A percentile compares a stretch with the other conserved stretches of the same genome.
Evolutionary conservation across 2,113 vertebrate genomes (phyloP).

Genomic region (Leucosticte australis): DNA sequence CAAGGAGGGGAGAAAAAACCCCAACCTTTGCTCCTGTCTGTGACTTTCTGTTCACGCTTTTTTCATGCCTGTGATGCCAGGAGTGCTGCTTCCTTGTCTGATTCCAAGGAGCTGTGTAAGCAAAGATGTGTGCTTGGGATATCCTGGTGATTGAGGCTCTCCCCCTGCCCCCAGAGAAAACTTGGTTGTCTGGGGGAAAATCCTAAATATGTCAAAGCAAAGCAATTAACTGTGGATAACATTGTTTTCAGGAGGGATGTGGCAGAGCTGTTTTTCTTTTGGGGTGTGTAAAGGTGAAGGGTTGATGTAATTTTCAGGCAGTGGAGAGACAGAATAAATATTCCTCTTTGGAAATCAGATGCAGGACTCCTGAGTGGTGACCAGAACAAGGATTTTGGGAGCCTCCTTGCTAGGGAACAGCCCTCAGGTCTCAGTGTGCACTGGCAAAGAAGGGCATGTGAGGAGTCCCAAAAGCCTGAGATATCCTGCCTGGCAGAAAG

Average conservation of each 20-base stretch:
- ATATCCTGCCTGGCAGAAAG: accelerated
- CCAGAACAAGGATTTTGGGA: not conserved
- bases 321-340: not conserved
- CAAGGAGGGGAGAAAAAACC: not conserved
- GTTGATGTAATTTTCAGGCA: not conserved
- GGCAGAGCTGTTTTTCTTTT: not conserved
- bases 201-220: not conserved
- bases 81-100: not conserved
- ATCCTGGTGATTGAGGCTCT: not conserved
- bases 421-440: accelerated
- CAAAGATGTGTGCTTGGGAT: not conserved
- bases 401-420: not conserved
- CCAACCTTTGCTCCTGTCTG: not conserved
- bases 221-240: not conserved
- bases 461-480: accelerated
- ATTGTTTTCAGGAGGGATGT: not conserved
- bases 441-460: not conserved
- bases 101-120: not conserved
- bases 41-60: not conserved
- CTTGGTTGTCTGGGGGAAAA: not conserved
- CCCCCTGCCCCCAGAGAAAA: not conserved
- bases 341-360: not conserved
- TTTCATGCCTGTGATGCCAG: not conserved
- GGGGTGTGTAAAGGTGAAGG: not conserved
- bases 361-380: not conserved